Evolutionary conservation across 2,797 vertebrate genomes (phyloP), one percentile per base, ranked within the genome.

Genomic region (Odontamblyopus lacepedii): DNA sequence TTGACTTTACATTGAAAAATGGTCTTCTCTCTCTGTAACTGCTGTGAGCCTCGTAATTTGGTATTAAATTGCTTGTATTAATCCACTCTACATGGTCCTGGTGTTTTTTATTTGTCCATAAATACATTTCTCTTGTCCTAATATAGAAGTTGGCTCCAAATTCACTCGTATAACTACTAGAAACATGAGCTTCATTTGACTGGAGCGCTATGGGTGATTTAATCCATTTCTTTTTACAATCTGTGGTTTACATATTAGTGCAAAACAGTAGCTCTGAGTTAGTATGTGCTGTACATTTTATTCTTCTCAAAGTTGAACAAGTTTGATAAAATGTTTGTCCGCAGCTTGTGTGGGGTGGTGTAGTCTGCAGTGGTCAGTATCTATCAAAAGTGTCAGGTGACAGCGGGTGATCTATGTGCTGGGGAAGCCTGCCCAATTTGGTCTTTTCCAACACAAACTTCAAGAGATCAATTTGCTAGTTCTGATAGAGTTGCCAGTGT

Each of bases 301-400:
- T 57, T 57, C 55, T 26, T 27, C 55, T 57, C 51, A 53, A n/a
- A 53, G 51, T 53, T 57, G 9, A 13, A 13, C 9, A 27, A 26
- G 55, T 57, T 57, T 57, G 23, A 26, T n/a, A 1, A 26, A 12
- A 57, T 1, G 55, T 57, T 57, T 26, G 55, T 4, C n/a, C 32
- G 27, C 13, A 18, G 59, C 29, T 61, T 13, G 6, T 30, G 59
- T 18, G 15, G 59, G 57, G 29, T 61, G 59, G 27, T 2, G 15
- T 5, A 8, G 59, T 30, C 59, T 32, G 59, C 59, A 61, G 59
- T 6, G 59, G 59, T 60, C 27, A 60, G 27, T 29, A 61, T 61
- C 87, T 92, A 90, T 61, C 59, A 61, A 61, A 61, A 90, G 63
- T 57, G n/a, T 61, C 30, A 56, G 53, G 19, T 61, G 59, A 61